Evolutionary conservation across 2,888 invertebrate genomes (phyloP).

Genomic region (Neocrepidodera transversa): DNA sequence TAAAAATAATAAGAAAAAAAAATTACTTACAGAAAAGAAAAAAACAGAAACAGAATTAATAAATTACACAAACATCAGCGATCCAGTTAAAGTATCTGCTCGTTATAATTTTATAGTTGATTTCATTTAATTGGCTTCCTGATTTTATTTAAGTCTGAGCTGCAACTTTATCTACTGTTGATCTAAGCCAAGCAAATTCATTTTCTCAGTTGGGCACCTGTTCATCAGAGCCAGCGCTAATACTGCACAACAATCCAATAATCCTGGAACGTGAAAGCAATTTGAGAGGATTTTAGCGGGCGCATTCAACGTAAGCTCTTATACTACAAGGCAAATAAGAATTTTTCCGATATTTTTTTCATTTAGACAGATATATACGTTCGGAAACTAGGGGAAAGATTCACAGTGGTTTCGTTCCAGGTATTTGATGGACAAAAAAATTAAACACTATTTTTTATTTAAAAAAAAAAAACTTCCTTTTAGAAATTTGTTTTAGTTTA

Average conservation of each 20-base stretch:
- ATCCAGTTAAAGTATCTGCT: no score
- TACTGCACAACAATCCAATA: conserved; percentile 49
- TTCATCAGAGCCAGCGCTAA: conserved; percentile 43
- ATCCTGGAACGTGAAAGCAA: conserved; percentile 46
- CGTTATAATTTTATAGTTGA: neutral
- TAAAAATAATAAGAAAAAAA: no score
- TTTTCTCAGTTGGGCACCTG: conserved; percentile 43
- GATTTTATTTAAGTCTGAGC: conserved; percentile 5
- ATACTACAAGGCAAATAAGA: conserved; percentile 25
- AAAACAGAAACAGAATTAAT: no score
- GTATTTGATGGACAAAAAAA: neutral
- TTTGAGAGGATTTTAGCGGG: conserved; percentile 44
- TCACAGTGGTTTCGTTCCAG: neutral
- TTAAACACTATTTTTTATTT: neutral
- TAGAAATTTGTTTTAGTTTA: no score
- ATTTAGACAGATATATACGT: conserved; percentile 21
- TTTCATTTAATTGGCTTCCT: conserved; percentile 8
- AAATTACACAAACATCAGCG: no score
- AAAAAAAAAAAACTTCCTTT: no score
- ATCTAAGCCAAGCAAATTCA: conserved; percentile 39
- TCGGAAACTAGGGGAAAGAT: conserved; percentile 1
- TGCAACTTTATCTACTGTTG: conserved; percentile 19
- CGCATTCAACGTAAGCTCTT: conserved; percentile 31
- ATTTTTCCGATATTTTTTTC: conserved; percentile 20
- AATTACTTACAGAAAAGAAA: no score